A percentile compares a stretch with the other conserved stretches of the same genome.
Conservation (phyloP, 2,888 invertebrate species). For the Perdita meconis region DNA sequence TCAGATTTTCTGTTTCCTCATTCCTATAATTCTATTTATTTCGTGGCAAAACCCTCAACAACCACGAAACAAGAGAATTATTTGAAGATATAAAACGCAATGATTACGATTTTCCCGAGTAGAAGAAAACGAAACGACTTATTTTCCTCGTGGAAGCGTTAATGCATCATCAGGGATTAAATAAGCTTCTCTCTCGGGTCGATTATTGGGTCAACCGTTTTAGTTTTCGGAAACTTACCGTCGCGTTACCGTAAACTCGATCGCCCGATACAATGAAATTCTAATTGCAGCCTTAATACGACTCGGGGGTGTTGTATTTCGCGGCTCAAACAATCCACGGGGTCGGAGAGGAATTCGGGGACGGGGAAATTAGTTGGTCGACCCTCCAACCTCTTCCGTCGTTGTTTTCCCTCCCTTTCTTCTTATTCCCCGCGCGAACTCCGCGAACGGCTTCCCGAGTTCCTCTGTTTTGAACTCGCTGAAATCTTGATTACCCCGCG, state of each 20-base stretch:
- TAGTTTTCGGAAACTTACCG: constrained; percentile 20
- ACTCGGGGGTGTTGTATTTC: constrained; percentile 29
- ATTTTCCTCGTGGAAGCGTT: neutral
- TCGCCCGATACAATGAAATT: constrained; percentile 42
- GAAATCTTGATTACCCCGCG: constrained; percentile 55
- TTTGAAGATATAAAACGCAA: neutral
- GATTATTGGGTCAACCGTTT: constrained; percentile 27
- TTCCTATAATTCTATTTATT: too few relatives aligned
- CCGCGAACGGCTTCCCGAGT: constrained; percentile 6
- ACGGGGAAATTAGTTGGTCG: constrained; percentile 41
- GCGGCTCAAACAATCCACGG: constrained; percentile 32
- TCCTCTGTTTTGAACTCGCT: constrained; percentile 48
- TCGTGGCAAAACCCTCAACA: too few relatives aligned
- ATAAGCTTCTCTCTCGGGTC: neutral
- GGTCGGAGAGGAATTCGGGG: constrained; percentile 39
- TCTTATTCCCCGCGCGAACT: neutral
- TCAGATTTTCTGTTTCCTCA: too few relatives aligned
- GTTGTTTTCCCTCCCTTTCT: constrained; percentile 11
- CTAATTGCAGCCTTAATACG: constrained; percentile 50
- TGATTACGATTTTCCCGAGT: neutral
- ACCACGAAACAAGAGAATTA: too few relatives aligned
- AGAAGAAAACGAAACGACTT: constrained; percentile 1
- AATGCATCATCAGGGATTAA: constrained; percentile 32
- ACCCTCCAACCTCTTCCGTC: neutral
- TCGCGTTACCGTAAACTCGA: constrained; percentile 24